Percentiles rank a stretch among this genome's conserved stretches.
Conservation (phyloP, 2,797 vertebrate species). For the Lutjanus argentimaculatus region DNA sequence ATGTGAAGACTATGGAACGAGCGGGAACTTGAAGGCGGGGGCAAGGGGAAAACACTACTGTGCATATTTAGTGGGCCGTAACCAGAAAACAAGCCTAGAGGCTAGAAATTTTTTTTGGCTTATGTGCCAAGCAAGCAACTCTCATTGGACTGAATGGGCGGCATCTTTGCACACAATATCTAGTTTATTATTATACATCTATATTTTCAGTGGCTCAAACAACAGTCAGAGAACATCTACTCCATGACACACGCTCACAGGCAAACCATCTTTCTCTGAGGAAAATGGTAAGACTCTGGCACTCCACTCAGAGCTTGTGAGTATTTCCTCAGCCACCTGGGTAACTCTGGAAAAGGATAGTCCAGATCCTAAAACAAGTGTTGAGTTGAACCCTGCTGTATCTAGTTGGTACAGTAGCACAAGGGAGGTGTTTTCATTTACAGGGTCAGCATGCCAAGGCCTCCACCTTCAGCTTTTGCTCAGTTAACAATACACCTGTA, state of each 20-base stretch:
- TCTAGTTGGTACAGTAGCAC: background rate
- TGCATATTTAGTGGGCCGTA: no score
- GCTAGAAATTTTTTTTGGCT: no score
- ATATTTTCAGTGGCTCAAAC: background rate
- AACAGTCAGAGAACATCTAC: background rate
- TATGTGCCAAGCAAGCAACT: no score
- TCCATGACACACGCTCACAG: background rate
- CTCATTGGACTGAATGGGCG: no score
- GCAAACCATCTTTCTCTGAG: background rate
- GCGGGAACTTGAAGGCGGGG: no score
- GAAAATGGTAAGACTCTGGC: background rate
- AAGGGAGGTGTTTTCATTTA: constrained; percentile 8
- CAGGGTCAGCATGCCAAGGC: background rate
- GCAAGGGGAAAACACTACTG: no score
- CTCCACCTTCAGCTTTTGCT: background rate
- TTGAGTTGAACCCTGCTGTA: background rate
- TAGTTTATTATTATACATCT: no score
- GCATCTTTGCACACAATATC: no score
- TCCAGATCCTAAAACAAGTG: background rate
- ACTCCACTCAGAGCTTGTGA: background rate
- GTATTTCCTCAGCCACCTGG: background rate
- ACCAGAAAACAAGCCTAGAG: no score
- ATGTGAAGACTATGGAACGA: no score
- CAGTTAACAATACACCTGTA: constrained; percentile 20
- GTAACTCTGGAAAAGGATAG: background rate